These are phyloP conservation scores for Dysmachus trigonus DNA, from an alignment of 2,888 invertebrate species.

Conservation along the genomic window DNA sequence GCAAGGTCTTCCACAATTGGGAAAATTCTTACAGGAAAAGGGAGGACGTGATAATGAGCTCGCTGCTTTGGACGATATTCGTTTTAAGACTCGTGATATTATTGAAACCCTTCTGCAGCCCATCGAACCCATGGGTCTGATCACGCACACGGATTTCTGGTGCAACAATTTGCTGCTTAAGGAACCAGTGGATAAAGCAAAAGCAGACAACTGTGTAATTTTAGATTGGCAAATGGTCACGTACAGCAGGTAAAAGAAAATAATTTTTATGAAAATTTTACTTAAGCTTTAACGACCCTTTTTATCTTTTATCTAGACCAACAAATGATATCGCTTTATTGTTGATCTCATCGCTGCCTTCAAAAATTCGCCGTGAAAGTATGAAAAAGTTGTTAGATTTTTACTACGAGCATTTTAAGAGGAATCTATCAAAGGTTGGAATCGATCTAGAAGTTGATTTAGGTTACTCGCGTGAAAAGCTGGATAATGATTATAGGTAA, in stretches of 20 bases:
- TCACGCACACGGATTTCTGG: slow-evolving; percentile 87
- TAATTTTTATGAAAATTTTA: not conserved
- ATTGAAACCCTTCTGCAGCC: slow-evolving; percentile 77
- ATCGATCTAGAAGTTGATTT: slow-evolving; percentile 70
- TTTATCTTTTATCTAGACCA: slow-evolving; percentile 64
- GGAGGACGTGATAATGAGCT: slow-evolving; percentile 72
- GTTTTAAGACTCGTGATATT: slow-evolving; percentile 76
- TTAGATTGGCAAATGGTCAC: slow-evolving; percentile 89
- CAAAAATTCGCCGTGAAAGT: slow-evolving; percentile 73
- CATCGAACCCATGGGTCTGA: slow-evolving; percentile 76
- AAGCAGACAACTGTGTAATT: slow-evolving; percentile 71
- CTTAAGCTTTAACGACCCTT: not conserved
- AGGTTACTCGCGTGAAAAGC: slow-evolving; percentile 67
- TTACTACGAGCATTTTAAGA: slow-evolving; percentile 74
- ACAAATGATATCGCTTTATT: slow-evolving; percentile 82
- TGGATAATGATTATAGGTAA: slow-evolving; percentile 67
- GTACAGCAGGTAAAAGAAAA: slow-evolving; percentile 66
- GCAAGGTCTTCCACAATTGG: slow-evolving; percentile 78
- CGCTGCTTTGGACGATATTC: slow-evolving; percentile 69
- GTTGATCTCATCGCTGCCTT: slow-evolving; percentile 76
- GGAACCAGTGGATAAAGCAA: slow-evolving; percentile 63
- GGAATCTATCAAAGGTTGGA: slow-evolving; percentile 70
- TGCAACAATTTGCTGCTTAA: slow-evolving; percentile 80
- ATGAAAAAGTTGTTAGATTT: slow-evolving; percentile 73
- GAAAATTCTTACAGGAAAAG: slow-evolving; percentile 74